These are phyloP conservation scores for Drosophila robusta DNA, from an alignment of 2,888 invertebrate species.

Conservation along the genomic window DNA sequence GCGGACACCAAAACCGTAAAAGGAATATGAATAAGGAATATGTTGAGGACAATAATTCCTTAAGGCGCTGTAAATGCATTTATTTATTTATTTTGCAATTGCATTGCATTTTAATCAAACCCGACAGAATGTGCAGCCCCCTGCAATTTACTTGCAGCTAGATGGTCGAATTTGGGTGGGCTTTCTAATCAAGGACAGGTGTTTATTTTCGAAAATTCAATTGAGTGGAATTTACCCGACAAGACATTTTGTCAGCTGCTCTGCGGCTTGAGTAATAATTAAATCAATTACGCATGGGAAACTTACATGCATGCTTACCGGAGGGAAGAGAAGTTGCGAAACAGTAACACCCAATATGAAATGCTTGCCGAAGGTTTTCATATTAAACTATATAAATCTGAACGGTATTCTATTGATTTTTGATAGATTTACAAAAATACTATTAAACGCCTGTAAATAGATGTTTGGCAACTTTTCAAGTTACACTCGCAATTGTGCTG, in stretches of 20 bases:
- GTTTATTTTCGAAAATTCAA: slow-evolving; percentile 54
- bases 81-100: slow-evolving; percentile 44
- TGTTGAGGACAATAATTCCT: slow-evolving; percentile 20
- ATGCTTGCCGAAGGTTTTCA: neutral
- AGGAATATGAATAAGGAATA: too few species aligned
- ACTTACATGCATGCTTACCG: slow-evolving; percentile 1
- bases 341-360: neutral
- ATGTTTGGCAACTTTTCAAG: slow-evolving; percentile 1
- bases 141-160: slow-evolving; percentile 15
- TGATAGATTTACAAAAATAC: too few species aligned
- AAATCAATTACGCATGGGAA: slow-evolving; percentile 41
- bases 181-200: slow-evolving; percentile 42
- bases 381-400: neutral
- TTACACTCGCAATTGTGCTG: slow-evolving; percentile 26
- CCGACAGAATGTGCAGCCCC: slow-evolving; percentile 26
- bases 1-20: neutral
- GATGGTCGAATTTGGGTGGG: slow-evolving; percentile 3
- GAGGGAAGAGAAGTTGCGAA: slow-evolving; percentile 2
- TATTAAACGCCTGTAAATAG: neutral
- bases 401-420: too few species aligned
- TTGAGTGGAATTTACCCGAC: slow-evolving; percentile 42
- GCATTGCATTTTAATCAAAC: slow-evolving; percentile 46
- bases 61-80: slow-evolving; percentile 18
- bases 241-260: slow-evolving; percentile 48
- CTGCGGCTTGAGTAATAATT: slow-evolving; percentile 52